Conservation (phyloP, 2,797 vertebrate genomes). For the Sebastes paucispinis region DNA sequence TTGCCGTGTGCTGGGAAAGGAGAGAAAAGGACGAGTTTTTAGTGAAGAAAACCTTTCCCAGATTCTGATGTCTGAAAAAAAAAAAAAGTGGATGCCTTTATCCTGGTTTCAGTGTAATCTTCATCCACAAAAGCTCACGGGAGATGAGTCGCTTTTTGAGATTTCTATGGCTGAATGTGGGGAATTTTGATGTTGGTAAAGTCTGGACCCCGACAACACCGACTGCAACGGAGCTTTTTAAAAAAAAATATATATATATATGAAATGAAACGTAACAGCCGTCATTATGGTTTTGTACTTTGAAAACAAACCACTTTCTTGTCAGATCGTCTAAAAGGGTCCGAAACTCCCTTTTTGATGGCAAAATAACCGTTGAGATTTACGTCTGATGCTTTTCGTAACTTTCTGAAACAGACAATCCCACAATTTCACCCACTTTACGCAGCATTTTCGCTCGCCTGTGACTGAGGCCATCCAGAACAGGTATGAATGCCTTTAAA, state of each 20-base stretch:
- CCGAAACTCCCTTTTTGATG: background rate
- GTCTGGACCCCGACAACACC: background rate
- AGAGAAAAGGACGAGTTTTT: slow-evolving; percentile 16
- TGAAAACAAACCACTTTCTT: background rate
- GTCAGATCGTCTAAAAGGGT: background rate
- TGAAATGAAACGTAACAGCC: background rate
- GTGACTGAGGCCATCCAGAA: background rate
- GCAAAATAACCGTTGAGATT: background rate
- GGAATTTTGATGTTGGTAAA: slow-evolving; percentile 5
- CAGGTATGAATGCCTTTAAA: background rate
- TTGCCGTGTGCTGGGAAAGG: slow-evolving; percentile 1
- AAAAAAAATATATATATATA: background rate
- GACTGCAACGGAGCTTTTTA: background rate
- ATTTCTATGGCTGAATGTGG: slow-evolving; percentile 11
- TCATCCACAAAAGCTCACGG: slow-evolving; percentile 12
- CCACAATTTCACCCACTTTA: background rate
- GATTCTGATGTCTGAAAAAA: background rate
- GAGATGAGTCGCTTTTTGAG: slow-evolving; percentile 5
- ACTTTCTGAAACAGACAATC: background rate
- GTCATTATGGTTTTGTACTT: background rate
- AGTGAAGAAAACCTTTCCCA: background rate
- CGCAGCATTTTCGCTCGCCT: background rate
- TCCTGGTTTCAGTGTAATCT: slow-evolving; percentile 36
- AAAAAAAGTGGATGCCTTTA: background rate
- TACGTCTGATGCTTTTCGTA: background rate